Percentiles rank a stretch among this genome's conserved stretches.
phyloP scores from a whole-genome alignment of 2,888 invertebrate species.

The Cartodere bifasciata region DNA sequence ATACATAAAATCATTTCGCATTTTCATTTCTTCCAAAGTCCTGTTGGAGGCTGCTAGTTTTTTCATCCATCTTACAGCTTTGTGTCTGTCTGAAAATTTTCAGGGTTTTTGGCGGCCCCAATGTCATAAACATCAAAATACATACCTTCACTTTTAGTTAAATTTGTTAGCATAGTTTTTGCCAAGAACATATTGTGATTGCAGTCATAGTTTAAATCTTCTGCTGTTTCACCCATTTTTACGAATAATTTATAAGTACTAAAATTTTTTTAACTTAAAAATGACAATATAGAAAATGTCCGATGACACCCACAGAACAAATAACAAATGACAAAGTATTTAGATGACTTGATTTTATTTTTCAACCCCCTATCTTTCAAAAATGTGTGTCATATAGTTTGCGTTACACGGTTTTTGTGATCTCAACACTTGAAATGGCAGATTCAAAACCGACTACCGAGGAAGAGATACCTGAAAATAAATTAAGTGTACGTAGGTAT shows the following conservation, averaged over 20 bases:
- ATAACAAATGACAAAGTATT: too few relatives aligned
- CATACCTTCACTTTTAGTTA: conserved; percentile 24
- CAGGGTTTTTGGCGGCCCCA: not conserved
- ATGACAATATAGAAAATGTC: not conserved
- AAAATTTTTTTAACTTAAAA: not conserved
- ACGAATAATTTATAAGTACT: conserved; percentile 3
- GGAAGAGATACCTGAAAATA: too few relatives aligned
- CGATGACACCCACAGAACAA: too few relatives aligned
- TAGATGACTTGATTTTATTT: too few relatives aligned
- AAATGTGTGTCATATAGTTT: too few relatives aligned
- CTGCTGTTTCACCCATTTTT: conserved; percentile 32
- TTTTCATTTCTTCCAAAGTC: conserved; percentile 37
- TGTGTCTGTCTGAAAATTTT: conserved; percentile 32
- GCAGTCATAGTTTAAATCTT: conserved; percentile 40
- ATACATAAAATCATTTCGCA: conserved; percentile 42
- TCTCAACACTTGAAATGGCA: too few relatives aligned
- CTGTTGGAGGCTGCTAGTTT: conserved; percentile 35
- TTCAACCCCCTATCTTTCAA: too few relatives aligned
- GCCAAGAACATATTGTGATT: conserved; percentile 39
- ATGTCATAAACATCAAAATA: not conserved
- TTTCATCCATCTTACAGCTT: conserved; percentile 37
- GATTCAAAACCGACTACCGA: too few relatives aligned
- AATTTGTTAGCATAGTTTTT: conserved; percentile 34
- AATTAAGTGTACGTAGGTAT: too few relatives aligned
- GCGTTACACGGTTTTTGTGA: too few relatives aligned